Conservation (phyloP, 2,113 vertebrate species). For the Labeo rohita region DNA sequence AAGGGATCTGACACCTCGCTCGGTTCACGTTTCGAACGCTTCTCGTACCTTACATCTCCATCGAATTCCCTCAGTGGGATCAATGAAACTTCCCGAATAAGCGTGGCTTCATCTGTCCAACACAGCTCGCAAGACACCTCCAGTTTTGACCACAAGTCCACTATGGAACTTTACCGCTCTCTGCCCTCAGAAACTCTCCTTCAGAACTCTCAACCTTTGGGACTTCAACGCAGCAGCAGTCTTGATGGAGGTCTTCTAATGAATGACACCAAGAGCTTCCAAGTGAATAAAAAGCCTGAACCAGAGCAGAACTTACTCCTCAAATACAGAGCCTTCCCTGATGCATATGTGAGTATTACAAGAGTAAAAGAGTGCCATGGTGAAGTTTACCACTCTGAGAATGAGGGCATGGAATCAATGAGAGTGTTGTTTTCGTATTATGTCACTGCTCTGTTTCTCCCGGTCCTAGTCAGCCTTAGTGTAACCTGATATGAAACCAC, state of each 20-base stretch:
- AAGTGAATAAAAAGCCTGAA: conserved; percentile 51
- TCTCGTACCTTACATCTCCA: conserved; percentile 62
- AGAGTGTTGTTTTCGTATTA: conserved; percentile 12
- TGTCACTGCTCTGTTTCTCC: background rate
- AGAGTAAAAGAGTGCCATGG: background rate
- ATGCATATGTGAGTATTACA: conserved; percentile 81
- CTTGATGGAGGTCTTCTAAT: conserved; percentile 2
- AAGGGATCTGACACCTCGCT: background rate
- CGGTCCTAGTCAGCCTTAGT: background rate
- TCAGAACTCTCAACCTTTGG: conserved; percentile 33
- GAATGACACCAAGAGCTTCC: conserved; percentile 49
- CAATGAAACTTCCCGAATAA: conserved; percentile 55
- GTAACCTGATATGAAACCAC: conserved; percentile 6
- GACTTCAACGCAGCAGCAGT: conserved; percentile 67
- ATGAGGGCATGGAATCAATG: conserved; percentile 14
- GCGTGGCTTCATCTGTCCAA: conserved; percentile 37
- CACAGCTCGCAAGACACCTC: background rate
- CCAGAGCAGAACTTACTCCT: conserved; percentile 51
- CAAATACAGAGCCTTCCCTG: conserved; percentile 69
- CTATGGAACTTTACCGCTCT: conserved; percentile 56
- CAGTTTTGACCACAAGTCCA: conserved; percentile 48
- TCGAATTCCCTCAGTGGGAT: conserved; percentile 56
- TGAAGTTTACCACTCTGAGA: background rate
- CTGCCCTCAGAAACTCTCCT: conserved; percentile 49
- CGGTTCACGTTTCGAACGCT: conserved; percentile 60